Percentiles rank a stretch among this genome's conserved stretches.
Conservation (phyloP, 2,888 invertebrate genomes). For the Orgyia antiqua region DNA sequence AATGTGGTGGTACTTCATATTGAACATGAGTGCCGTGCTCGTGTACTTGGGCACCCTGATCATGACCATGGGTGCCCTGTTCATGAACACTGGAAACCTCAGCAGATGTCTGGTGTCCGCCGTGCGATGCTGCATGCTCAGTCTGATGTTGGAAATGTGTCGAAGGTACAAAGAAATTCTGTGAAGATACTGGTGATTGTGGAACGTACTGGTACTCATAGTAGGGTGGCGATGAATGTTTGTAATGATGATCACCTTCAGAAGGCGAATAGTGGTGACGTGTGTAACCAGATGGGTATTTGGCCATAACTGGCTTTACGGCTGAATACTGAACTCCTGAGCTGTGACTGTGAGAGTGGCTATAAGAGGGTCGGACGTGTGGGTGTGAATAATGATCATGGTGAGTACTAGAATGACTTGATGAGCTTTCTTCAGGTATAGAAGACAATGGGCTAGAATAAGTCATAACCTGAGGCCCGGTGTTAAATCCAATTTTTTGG, state of each 20-base stretch:
- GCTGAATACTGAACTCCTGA: conserved; percentile 70
- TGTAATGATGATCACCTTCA: conserved; percentile 47
- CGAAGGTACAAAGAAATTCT: conserved; percentile 38
- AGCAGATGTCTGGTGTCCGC: conserved; percentile 10
- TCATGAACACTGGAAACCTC: conserved; percentile 16
- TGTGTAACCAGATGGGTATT: conserved; percentile 54
- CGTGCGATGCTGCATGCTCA: conserved; percentile 27
- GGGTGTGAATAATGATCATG: conserved; percentile 61
- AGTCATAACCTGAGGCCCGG: conserved; percentile 57
- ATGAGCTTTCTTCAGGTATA: conserved; percentile 25
- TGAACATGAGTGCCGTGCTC: conserved; percentile 31
- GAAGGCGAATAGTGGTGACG: conserved; percentile 45
- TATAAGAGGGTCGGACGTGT: conserved; percentile 59
- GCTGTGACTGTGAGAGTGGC: conserved; percentile 60
- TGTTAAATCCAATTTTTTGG: conserved; percentile 59
- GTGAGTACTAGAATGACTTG: conserved; percentile 41
- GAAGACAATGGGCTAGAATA: conserved; percentile 41
- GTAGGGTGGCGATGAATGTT: conserved; percentile 45
- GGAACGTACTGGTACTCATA: conserved; percentile 57
- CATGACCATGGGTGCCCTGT: conserved; percentile 20
- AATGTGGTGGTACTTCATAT: conserved; percentile 36
- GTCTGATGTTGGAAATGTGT: conserved; percentile 47
- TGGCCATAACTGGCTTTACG: conserved; percentile 70
- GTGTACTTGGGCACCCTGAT: conserved; percentile 21
- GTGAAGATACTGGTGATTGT: conserved; percentile 36